These are phyloP conservation scores for Bos indicus DNA, from an alignment of 2,113 vertebrate species.

Conservation along the genomic window DNA sequence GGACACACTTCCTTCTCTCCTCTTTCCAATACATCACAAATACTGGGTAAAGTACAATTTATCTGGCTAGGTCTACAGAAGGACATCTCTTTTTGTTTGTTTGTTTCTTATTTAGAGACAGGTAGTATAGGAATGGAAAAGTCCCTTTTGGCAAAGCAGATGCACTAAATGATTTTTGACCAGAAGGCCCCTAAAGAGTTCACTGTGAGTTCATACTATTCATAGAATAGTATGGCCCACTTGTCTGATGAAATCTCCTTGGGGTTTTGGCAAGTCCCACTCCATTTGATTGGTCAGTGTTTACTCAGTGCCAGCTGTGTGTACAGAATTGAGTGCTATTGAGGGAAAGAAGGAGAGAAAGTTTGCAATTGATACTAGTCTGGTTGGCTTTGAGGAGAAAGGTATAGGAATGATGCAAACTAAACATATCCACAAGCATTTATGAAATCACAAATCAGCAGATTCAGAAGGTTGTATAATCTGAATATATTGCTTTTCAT, in stretches of 20 bases:
- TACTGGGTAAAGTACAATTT: not conserved
- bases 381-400: not conserved
- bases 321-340: conserved; percentile 20
- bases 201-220: not conserved
- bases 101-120: not conserved
- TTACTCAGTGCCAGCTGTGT: conserved; percentile 11
- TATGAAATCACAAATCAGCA: not conserved
- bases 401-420: not conserved
- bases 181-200: not conserved
- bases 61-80: not conserved
- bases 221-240: not conserved
- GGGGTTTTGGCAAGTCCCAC: conserved; percentile 25
- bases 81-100: not conserved
- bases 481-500: not conserved
- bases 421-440: not conserved
- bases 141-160: not conserved
- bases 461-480: not conserved
- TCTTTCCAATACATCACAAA: not conserved
- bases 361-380: not conserved
- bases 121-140: not conserved
- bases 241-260: conserved; percentile 31
- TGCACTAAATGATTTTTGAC: conserved; percentile 4
- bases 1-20: not conserved
- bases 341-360: not conserved
- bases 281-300: conserved; percentile 23